Percentiles rank a stretch among this genome's conserved stretches.
Evolutionary conservation across 2,888 invertebrate species (phyloP).

Genomic region (Nowickia ferox): DNA sequence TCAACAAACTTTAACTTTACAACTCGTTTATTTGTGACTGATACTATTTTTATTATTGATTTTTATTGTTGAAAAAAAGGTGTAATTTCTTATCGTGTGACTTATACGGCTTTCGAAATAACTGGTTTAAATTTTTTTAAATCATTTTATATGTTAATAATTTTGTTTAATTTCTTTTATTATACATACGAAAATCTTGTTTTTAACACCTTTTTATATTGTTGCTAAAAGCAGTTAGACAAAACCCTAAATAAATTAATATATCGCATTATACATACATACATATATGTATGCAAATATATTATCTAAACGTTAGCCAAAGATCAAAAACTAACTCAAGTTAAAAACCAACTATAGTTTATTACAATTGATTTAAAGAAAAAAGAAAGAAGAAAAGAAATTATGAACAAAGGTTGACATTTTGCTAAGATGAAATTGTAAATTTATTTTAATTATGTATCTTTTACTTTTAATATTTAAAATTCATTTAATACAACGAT

Average conservation of each 20-base stretch:
- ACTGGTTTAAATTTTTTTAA: not conserved
- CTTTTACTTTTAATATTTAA: constrained; percentile 31
- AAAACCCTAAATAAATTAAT: constrained; percentile 11
- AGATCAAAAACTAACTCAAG: constrained; percentile 72
- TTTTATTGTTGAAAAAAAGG: too few relatives aligned
- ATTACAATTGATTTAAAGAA: constrained; percentile 52
- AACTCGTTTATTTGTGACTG: not conserved
- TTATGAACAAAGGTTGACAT: constrained; percentile 14
- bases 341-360: constrained; percentile 69
- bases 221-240: constrained; percentile 8
- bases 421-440: constrained; percentile 46
- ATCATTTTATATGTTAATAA: constrained; percentile 6
- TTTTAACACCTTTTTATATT: constrained; percentile 10
- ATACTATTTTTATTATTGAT: not conserved
- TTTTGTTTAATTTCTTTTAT: constrained; percentile 38
- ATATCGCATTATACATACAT: constrained; percentile 45
- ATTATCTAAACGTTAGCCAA: constrained; percentile 65
- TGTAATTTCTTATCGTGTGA: not conserved
- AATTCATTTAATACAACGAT: constrained; percentile 59
- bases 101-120: not conserved
- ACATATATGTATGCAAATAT: too few relatives aligned
- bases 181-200: constrained; percentile 15
- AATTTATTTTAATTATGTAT: constrained; percentile 30
- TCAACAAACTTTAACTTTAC: not conserved
- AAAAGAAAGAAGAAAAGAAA: not conserved